Percentiles rank a stretch among this genome's conserved stretches.
Evolutionary conservation across 2,888 invertebrate genomes (phyloP).

Genomic region (Hecatera dysodea): DNA sequence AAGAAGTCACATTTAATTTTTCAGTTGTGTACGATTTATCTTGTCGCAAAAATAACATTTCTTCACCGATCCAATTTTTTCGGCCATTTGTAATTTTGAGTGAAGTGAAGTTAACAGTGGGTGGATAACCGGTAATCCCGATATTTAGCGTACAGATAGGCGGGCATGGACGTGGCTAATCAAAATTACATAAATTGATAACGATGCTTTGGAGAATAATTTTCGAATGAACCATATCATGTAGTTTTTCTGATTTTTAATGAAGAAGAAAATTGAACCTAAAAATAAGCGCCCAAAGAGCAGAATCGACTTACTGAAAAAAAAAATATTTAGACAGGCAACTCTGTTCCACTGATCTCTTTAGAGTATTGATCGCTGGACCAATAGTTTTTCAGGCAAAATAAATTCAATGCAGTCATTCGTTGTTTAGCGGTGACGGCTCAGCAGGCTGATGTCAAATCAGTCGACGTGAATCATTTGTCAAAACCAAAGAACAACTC

Average conservation of each 20-base stretch:
- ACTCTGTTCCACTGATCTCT: slow-evolving; percentile 18
- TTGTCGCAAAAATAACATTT: slow-evolving; percentile 59
- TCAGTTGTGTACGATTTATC: slow-evolving; percentile 33
- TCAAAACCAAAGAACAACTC: slow-evolving; percentile 71
- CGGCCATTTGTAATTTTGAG: slow-evolving; percentile 74
- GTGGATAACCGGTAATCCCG: slow-evolving; percentile 34
- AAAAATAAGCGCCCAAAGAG: not conserved
- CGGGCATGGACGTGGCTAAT: not conserved
- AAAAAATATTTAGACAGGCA: slow-evolving; percentile 18
- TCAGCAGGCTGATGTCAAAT: slow-evolving; percentile 80
- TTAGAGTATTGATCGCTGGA: slow-evolving; percentile 81
- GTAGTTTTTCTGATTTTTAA: not conserved
- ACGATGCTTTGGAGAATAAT: not conserved
- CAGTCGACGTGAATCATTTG: slow-evolving; percentile 85
- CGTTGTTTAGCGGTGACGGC: slow-evolving; percentile 74
- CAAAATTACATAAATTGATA: not conserved
- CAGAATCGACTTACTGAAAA: rapidly evolving
- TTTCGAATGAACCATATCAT: not conserved
- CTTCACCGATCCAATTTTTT: slow-evolving; percentile 61
- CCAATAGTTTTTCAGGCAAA: slow-evolving; percentile 74
- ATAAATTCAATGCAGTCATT: slow-evolving; percentile 81
- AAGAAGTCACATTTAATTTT: slow-evolving; percentile 38
- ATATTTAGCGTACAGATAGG: not conserved
- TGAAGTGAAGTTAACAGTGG: not conserved
- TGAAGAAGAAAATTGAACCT: not conserved